phyloP scores from a whole-genome alignment of 2,113 vertebrate genomes.

The Oceanites oceanicus region DNA sequence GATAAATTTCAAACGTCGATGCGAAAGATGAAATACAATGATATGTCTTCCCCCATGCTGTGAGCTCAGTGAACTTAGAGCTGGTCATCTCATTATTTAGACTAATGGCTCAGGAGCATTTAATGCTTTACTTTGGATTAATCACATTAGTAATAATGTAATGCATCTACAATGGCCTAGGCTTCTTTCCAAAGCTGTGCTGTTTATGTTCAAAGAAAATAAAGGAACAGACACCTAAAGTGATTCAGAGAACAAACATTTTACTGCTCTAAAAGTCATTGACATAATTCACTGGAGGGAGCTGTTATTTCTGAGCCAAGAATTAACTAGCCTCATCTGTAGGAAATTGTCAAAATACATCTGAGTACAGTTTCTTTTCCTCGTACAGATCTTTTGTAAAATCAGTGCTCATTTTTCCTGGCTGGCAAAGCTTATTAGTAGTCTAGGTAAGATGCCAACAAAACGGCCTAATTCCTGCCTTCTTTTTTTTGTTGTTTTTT shows the following conservation, averaged over 20 bases:
- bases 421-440: slow-evolving; percentile 49
- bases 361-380: not conserved
- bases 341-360: slow-evolving; percentile 55
- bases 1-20: not conserved
- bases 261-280: slow-evolving; percentile 27
- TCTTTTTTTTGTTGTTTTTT: not conserved
- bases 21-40: not conserved
- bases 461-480: slow-evolving; percentile 15
- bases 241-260: slow-evolving; percentile 45
- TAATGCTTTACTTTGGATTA: slow-evolving; percentile 35
- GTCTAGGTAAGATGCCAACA: slow-evolving; percentile 35
- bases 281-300: slow-evolving; percentile 42
- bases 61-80: not conserved
- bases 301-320: slow-evolving; percentile 27
- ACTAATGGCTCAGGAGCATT: slow-evolving; percentile 1
- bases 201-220: slow-evolving; percentile 34
- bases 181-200: slow-evolving; percentile 39
- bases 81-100: not conserved
- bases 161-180: not conserved
- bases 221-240: slow-evolving; percentile 40
- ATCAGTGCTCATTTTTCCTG: slow-evolving; percentile 45
- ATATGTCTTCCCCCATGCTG: not conserved
- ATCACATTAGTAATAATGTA: slow-evolving; percentile 31
- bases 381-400: slow-evolving; percentile 46
- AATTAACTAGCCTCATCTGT: slow-evolving; percentile 36